Conservation (phyloP, 37 sponge, comb jelly and placozoan species). For the Crambe crambe region DNA sequence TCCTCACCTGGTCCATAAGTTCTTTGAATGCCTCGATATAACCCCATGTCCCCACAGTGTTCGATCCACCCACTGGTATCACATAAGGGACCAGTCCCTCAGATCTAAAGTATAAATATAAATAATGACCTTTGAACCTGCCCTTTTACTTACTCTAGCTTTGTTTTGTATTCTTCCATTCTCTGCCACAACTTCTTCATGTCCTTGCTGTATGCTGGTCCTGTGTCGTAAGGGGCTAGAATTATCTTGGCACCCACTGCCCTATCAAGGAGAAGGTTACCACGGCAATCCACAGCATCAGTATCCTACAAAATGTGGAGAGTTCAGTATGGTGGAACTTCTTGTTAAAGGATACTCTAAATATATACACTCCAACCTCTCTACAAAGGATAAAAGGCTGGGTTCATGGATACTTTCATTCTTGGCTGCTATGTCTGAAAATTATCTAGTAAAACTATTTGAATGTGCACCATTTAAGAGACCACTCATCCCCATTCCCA, state of each 20-base stretch:
- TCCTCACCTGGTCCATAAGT: slow-evolving; percentile 67
- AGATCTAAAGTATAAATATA: slow-evolving; percentile 18
- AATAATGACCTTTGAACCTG: not conserved
- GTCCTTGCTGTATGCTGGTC: slow-evolving; percentile 24
- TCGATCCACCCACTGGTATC: slow-evolving; percentile 84
- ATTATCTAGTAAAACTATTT: too few relatives aligned
- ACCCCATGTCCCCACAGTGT: slow-evolving; percentile 73
- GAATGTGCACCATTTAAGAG: too few relatives aligned
- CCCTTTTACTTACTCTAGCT: slow-evolving; percentile 44
- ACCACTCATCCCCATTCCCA: too few relatives aligned
- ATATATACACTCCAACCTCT: not conserved
- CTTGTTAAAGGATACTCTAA: not conserved
- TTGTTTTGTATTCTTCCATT: slow-evolving; percentile 42
- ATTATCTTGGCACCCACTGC: slow-evolving; percentile 64
- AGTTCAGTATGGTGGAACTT: not conserved
- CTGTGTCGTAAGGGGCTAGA: slow-evolving; percentile 52
- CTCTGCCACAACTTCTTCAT: slow-evolving; percentile 38
- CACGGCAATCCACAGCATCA: slow-evolving; percentile 43
- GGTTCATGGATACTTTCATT: too few relatives aligned
- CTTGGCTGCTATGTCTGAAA: too few relatives aligned
- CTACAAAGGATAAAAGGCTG: not conserved
- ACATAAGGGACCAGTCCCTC: slow-evolving; percentile 63
- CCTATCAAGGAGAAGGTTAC: slow-evolving; percentile 81
- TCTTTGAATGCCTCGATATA: slow-evolving; percentile 87
- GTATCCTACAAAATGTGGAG: slow-evolving; percentile 45